Conservation (phyloP, 1,140 invertebrate species). For the Lordiphosa collinella region DNA sequence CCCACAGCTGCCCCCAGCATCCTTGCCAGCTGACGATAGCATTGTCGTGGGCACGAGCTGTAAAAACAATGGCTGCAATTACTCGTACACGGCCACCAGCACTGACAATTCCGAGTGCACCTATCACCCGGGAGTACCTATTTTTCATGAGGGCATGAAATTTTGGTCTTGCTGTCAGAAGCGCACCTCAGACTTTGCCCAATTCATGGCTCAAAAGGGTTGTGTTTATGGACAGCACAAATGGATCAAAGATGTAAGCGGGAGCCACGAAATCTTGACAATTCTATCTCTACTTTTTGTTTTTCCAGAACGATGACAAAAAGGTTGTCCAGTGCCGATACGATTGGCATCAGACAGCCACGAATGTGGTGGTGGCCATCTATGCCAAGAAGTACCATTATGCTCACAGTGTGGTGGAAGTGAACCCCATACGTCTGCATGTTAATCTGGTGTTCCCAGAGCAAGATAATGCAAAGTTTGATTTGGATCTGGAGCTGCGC, state of each 20-base stretch:
- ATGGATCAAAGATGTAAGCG: slow-evolving; percentile 89
- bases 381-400: slow-evolving; percentile 96
- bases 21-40: slow-evolving; percentile 4
- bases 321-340: slow-evolving; percentile 87
- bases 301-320: slow-evolving; percentile 52
- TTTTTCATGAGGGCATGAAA: slow-evolving; percentile 99
- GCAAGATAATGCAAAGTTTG: slow-evolving; percentile 86
- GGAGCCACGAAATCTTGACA: neutral
- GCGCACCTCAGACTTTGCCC: slow-evolving; percentile 95
- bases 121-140: slow-evolving; percentile 93
- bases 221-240: slow-evolving; percentile 91
- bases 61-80: slow-evolving; percentile 92
- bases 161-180: slow-evolving; percentile 98
- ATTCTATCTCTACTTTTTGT: neutral
- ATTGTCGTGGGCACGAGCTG: slow-evolving; percentile 90
- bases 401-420: slow-evolving; percentile 85
- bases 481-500: slow-evolving; percentile 89
- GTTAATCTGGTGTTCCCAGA: slow-evolving; percentile 90
- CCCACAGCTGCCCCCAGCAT: neutral
- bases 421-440: slow-evolving; percentile 91
- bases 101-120: slow-evolving; percentile 86
- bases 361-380: slow-evolving; percentile 90
- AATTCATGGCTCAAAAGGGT: slow-evolving; percentile 93
- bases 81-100: slow-evolving; percentile 85
- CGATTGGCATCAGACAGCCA: slow-evolving; percentile 96